These are phyloP conservation scores for Tragelaphus scriptus DNA, from an alignment of 2,113 vertebrate species.

Conservation along the genomic window DNA sequence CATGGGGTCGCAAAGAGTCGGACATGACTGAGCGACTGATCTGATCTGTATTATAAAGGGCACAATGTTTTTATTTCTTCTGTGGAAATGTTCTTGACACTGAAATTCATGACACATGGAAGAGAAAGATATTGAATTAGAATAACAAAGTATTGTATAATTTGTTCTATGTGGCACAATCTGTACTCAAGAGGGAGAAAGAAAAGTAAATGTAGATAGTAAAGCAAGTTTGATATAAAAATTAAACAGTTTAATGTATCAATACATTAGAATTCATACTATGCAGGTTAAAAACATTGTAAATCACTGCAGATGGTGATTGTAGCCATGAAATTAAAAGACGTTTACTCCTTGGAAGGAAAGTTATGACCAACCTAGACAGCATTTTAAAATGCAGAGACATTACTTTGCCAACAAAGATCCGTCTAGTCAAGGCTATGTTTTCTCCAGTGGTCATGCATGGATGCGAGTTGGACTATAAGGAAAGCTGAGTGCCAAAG, in stretches of 20 bases:
- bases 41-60: background rate
- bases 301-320: background rate
- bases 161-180: slow-evolving; percentile 34
- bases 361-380: background rate
- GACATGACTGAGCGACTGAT: no score
- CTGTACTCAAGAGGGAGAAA: slow-evolving; percentile 10
- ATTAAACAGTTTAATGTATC: slow-evolving; percentile 36
- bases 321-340: background rate
- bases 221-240: slow-evolving; percentile 54
- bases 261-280: background rate
- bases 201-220: slow-evolving; percentile 1
- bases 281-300: slow-evolving; percentile 40
- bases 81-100: background rate
- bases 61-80: background rate
- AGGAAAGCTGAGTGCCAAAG: rapidly evolving
- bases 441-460: background rate
- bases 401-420: background rate
- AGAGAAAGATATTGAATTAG: slow-evolving; percentile 45
- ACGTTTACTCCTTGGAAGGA: background rate
- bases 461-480: background rate
- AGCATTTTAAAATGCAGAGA: background rate
- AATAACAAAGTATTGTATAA: slow-evolving; percentile 21
- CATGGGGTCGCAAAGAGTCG: no score
- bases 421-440: background rate
- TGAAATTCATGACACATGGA: background rate